Evolutionary conservation across 2,888 invertebrate genomes (phyloP).

Genomic region (Apodemia mormo): DNA sequence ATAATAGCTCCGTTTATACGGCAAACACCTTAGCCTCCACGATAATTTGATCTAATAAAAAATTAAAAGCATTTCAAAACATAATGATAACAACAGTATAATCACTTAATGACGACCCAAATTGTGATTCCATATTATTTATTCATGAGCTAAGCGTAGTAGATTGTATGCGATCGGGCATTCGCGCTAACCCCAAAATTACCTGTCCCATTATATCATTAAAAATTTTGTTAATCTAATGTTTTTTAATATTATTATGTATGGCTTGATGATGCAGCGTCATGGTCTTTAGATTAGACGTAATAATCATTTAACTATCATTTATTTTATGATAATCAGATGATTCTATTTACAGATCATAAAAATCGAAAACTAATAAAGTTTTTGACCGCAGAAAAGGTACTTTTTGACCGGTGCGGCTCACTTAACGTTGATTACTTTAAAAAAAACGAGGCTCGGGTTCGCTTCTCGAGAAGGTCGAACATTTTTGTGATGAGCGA

Average conservation of each 20-base stretch:
- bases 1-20: constrained; percentile 66
- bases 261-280: constrained; percentile 42
- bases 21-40: constrained; percentile 63
- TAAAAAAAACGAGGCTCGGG: too few relatives aligned
- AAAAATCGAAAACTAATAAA: neutral
- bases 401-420: too few relatives aligned
- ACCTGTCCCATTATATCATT: constrained; percentile 77
- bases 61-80: constrained; percentile 79
- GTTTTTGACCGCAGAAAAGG: neutral
- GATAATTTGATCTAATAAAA: constrained; percentile 76
- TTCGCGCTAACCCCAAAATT: constrained; percentile 71
- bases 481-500: too few relatives aligned
- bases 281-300: constrained; percentile 63
- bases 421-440: too few relatives aligned
- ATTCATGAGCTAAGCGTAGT: constrained; percentile 66
- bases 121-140: constrained; percentile 77
- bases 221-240: constrained; percentile 74
- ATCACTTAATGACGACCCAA: constrained; percentile 77
- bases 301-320: constrained; percentile 48
- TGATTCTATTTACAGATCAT: neutral
- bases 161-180: constrained; percentile 58
- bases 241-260: constrained; percentile 51
- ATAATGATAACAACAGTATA: constrained; percentile 75
- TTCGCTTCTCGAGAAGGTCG: too few relatives aligned
- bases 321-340: constrained; percentile 1